A percentile compares a stretch with the other conserved stretches of the same genome.
phyloP scores from a whole-genome alignment of 2,113 vertebrate species.

The Oncorhynchus gorbuscha region DNA sequence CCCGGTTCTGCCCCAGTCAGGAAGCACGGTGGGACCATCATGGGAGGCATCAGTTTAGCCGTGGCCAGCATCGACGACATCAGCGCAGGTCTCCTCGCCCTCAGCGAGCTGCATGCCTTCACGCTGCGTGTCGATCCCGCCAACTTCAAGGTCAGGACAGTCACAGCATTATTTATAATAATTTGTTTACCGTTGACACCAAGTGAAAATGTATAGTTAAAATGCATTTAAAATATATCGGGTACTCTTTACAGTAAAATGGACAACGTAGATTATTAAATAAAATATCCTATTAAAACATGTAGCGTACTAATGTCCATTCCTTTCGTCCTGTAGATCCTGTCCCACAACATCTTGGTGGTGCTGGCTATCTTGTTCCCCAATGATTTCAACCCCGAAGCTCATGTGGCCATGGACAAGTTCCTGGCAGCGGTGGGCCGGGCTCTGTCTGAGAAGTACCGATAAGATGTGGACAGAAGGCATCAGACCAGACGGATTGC shows the following conservation, averaged over 20 bases:
- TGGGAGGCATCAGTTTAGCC: constrained; percentile 60
- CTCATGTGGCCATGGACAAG: constrained; percentile 72
- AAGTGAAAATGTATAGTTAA: too few species aligned
- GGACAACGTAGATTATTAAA: too few species aligned
- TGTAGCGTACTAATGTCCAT: too few species aligned
- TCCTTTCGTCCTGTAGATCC: constrained; percentile 49
- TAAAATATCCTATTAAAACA: too few species aligned
- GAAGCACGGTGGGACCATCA: constrained; percentile 76
- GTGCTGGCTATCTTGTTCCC: constrained; percentile 62
- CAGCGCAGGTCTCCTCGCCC: constrained; percentile 52
- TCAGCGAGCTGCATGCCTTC: constrained; percentile 86
- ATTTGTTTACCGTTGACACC: background rate
- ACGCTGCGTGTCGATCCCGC: constrained; percentile 83
- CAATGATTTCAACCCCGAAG: constrained; percentile 65
- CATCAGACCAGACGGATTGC: too few species aligned
- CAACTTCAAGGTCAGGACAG: constrained; percentile 80
- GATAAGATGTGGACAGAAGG: constrained; percentile 49
- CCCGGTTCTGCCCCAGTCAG: constrained; percentile 60
- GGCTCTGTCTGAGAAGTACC: constrained; percentile 72
- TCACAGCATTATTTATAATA: too few species aligned
- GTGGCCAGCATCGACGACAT: constrained; percentile 76
- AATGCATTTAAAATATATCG: background rate
- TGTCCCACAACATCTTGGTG: constrained; percentile 70
- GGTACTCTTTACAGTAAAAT: too few species aligned
- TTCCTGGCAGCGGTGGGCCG: constrained; percentile 62